These are phyloP conservation scores for Drosophila quinaria DNA, from an alignment of 2,888 invertebrate species.

Conservation along the genomic window DNA sequence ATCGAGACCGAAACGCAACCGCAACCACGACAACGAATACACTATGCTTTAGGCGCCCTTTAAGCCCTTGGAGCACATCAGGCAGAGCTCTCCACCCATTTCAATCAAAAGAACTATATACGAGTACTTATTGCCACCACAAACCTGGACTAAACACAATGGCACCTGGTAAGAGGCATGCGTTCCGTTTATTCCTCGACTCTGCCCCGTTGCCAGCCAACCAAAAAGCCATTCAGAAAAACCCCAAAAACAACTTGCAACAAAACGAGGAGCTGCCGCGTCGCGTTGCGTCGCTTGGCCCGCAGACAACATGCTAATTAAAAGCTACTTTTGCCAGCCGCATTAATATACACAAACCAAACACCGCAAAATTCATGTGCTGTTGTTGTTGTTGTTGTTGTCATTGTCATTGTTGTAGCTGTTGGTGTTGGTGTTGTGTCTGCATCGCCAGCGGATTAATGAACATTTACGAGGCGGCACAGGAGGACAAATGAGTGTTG, in stretches of 20 bases:
- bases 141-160: neutral
- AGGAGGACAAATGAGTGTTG: conserved; percentile 23
- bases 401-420: conserved; percentile 18
- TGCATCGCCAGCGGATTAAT: conserved; percentile 59
- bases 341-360: conserved; percentile 71
- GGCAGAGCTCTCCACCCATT: neutral
- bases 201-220: conserved; percentile 53
- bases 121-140: conserved; percentile 15
- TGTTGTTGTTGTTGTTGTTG: conserved; percentile 26
- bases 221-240: conserved; percentile 70
- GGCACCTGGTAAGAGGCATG: conserved; percentile 9
- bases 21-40: conserved; percentile 5
- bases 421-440: conserved; percentile 32
- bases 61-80: conserved; percentile 34
- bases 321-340: conserved; percentile 77
- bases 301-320: conserved; percentile 78
- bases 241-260: conserved; percentile 60
- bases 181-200: neutral
- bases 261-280: conserved; percentile 49
- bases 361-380: conserved; percentile 59
- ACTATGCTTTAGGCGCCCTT: conserved; percentile 20
- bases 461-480: conserved; percentile 56
- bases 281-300: conserved; percentile 34
- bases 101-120: conserved; percentile 23
- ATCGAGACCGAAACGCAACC: conserved; percentile 4